Base-by-base conservation (phyloP, 2,113 vertebrate genomes). In the Kryptolebias marmoratus region DNA sequence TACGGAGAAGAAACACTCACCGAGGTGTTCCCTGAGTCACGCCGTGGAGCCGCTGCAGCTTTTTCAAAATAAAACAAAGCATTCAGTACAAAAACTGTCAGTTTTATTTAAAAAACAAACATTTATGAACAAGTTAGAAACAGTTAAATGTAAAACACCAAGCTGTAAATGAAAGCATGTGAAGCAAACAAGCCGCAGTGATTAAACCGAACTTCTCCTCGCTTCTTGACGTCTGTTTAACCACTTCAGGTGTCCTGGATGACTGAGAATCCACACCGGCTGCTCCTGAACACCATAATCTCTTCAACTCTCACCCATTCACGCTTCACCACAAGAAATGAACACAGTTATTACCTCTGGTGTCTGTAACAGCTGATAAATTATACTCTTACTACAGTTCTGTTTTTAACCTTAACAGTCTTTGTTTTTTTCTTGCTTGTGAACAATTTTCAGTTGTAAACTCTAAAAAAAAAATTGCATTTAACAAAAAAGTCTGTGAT, bases 71-170 rank as follows among this genome's bases (percentile, higher is more conserved):
- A 0, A 42, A 64, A 64, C 4, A 28, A 48, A 13, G 52, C 13
- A 57, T 13, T 27, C 3, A 18, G 10, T 71, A 90, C 81, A 75
- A 42, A 90, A 82, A 77, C 16, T 62, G 14, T 16, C 4, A 57
- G 45, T n/a, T 91, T 90, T 90, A 90, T 89, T 22, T 44, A 69
- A 75, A 82, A 74, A 36, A 53, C 64, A 49, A 67, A 62, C 36
- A 47, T 15, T 69, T 61, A 48, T 15, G 16, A 55, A 73, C 63
- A 75, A 64, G 78, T 64, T 15, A 42, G 53, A 56, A 52, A 54
- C 62, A 69, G 36, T 22, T 48, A 14, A 15, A 62, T 42, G 62
- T 15, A 48, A 75, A 27, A 71, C 61, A 67, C 53, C 59, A 31
- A 22, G 27, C 67, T 62, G 44, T 66, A 31, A 54, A 45, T 60